Conservation (phyloP, 1,140 invertebrate species). For the Polypedilum pembai region DNA sequence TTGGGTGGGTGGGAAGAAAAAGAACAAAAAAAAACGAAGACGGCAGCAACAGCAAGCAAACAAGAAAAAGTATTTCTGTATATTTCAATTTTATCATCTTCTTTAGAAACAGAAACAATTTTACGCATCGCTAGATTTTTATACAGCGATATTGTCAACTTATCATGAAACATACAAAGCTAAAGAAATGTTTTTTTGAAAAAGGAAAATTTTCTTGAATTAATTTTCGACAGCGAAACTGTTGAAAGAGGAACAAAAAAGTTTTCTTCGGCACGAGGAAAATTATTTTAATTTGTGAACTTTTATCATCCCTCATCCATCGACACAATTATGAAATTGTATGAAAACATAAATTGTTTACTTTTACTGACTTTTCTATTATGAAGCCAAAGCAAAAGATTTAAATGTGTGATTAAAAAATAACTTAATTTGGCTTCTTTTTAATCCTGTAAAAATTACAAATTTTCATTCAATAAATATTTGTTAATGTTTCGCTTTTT, state of each 20-base stretch:
- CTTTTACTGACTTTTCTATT: too few species aligned
- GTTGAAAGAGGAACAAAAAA: not conserved
- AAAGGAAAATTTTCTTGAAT: not conserved
- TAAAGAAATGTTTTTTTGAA: not conserved
- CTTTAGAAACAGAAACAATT: conserved; percentile 24
- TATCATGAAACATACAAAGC: not conserved
- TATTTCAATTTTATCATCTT: conserved; percentile 18
- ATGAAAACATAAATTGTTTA: too few species aligned
- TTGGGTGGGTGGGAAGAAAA: not conserved
- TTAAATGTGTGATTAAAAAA: conserved; percentile 9
- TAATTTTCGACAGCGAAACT: not conserved
- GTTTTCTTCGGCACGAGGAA: not conserved
- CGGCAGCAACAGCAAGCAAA: not conserved
- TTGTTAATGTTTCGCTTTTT: too few species aligned
- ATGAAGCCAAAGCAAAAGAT: too few species aligned
- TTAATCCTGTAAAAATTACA: too few species aligned
- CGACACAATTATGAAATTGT: too few species aligned
- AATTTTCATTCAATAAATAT: not conserved
- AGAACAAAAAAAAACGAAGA: too few species aligned
- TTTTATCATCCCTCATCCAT: not conserved
- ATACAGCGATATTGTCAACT: not conserved
- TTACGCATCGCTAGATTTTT: conserved; percentile 22
- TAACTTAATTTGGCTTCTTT: too few species aligned
- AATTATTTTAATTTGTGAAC: not conserved
- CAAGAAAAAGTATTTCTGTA: not conserved